These are phyloP conservation scores for Dolichoris vasculosae DNA, from an alignment of 1,140 invertebrate species.

Conservation along the genomic window DNA sequence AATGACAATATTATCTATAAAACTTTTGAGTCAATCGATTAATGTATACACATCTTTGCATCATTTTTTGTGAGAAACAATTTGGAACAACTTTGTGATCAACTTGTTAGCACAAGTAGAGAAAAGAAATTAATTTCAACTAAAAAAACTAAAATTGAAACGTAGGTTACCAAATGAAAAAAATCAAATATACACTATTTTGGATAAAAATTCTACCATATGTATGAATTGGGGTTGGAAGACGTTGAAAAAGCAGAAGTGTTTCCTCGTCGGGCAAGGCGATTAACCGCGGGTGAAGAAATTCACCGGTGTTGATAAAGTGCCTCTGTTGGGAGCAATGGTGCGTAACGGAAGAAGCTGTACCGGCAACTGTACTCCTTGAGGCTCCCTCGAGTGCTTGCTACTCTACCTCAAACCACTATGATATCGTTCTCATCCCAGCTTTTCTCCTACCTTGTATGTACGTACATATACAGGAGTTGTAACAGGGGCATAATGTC, in stretches of 20 bases:
- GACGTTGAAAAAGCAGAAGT: not conserved
- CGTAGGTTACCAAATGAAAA: too few relatives aligned
- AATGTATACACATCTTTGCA: too few relatives aligned
- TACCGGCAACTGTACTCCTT: slow-evolving; percentile 46
- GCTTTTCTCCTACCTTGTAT: not conserved
- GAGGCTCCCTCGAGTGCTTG: slow-evolving; percentile 4
- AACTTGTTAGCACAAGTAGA: too few relatives aligned
- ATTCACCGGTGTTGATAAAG: slow-evolving; percentile 60
- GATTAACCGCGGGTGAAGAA: slow-evolving; percentile 37
- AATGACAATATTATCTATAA: too few relatives aligned
- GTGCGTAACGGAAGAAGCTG: slow-evolving; percentile 60
- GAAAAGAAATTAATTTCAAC: too few relatives aligned
- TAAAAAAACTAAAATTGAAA: too few relatives aligned
- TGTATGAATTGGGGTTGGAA: not conserved
- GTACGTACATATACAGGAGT: not conserved
- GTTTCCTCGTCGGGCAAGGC: slow-evolving; percentile 4
- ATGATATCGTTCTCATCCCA: not conserved
- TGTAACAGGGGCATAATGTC: not conserved
- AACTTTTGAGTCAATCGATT: too few relatives aligned
- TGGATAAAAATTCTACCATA: not conserved
- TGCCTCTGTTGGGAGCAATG: slow-evolving; percentile 65
- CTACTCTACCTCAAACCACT: not conserved
- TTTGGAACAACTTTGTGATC: too few relatives aligned
- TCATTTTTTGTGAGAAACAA: too few relatives aligned
- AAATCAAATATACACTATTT: too few relatives aligned